A percentile compares a stretch with the other conserved stretches of the same genome.
phyloP scores from a whole-genome alignment of 1,140 invertebrate species.

The Halesus radiatus region DNA sequence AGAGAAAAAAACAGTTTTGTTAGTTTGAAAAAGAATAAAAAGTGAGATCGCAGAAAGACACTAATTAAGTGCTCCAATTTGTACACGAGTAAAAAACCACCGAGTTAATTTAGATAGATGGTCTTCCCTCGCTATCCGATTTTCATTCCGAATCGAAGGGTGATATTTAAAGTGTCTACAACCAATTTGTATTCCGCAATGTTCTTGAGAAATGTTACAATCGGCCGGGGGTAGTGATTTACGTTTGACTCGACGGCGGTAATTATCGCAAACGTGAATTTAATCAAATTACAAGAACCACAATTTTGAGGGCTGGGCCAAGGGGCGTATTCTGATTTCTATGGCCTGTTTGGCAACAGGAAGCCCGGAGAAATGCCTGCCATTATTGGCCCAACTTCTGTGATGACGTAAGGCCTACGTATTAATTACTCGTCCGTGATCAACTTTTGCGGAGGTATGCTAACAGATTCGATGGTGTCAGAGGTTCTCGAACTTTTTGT shows the following conservation, averaged over 20 bases:
- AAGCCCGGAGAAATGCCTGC: neutral
- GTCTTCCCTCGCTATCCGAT: conserved; percentile 11
- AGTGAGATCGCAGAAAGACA: conserved; percentile 3
- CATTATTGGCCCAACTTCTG: conserved; percentile 8
- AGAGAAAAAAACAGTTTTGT: too few relatives aligned
- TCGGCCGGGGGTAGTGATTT: conserved; percentile 20
- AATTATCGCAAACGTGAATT: conserved; percentile 32
- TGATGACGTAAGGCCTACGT: conserved; percentile 2
- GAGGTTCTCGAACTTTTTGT: too few relatives aligned
- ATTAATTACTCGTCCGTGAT: conserved; percentile 16
- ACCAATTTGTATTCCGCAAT: conserved; percentile 10
- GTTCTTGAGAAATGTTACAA: conserved; percentile 19
- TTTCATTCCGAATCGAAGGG: conserved; percentile 8
- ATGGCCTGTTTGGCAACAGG: neutral
- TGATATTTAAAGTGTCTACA: conserved; percentile 35
- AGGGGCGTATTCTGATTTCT: neutral
- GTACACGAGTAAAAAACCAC: conserved; percentile 14
- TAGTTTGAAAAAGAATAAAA: neutral
- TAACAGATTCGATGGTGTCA: too few relatives aligned
- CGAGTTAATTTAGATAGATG: conserved; percentile 17
- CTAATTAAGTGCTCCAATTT: conserved; percentile 10
- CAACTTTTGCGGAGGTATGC: neutral
- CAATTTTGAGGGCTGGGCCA: conserved; percentile 16
- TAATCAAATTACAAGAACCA: conserved; percentile 34
- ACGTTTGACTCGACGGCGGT: conserved; percentile 17